A percentile compares a stretch with the other conserved stretches of the same genome.
Evolutionary conservation across 2,888 invertebrate genomes (phyloP).

Genomic region (Netelia fuscicornis): DNA sequence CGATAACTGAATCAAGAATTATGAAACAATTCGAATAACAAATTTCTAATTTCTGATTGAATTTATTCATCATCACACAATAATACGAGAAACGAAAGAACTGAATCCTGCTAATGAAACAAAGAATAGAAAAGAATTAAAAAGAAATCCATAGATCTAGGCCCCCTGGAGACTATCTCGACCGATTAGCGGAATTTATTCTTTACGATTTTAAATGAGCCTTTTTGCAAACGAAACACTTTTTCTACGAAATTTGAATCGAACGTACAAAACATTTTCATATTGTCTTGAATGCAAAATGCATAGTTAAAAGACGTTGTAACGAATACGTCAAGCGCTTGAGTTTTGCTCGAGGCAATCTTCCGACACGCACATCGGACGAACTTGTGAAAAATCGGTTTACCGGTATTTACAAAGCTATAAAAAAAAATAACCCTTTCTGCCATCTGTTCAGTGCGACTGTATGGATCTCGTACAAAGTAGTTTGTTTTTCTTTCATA

Average conservation of each 20-base stretch:
- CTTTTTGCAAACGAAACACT: conserved; percentile 64
- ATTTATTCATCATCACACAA: background rate
- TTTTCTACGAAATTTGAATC: conserved; percentile 71
- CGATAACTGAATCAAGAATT: conserved; percentile 14
- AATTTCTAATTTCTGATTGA: background rate
- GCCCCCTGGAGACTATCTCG: conserved; percentile 19
- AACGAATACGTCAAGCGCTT: conserved; percentile 37
- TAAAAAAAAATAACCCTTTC: conserved; percentile 27
- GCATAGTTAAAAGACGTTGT: conserved; percentile 5
- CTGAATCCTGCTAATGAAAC: conserved; percentile 42
- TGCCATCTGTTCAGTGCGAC: conserved; percentile 42
- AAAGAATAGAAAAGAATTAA: conserved; percentile 13
- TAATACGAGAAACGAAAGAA: conserved; percentile 59
- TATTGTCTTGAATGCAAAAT: conserved; percentile 46
- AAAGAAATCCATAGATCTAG: conserved; percentile 41
- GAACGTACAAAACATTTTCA: conserved; percentile 69
- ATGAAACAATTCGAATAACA: conserved; percentile 9
- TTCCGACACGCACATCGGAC: conserved; percentile 24
- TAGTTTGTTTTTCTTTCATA: conserved; percentile 45
- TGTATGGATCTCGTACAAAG: conserved; percentile 57
- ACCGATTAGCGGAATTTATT: conserved; percentile 63
- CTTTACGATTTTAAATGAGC: conserved; percentile 54
- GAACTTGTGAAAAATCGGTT: conserved; percentile 24
- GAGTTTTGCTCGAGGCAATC: conserved; percentile 39
- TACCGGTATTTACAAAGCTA: conserved; percentile 18